A percentile compares a stretch with the other conserved stretches of the same genome.
Evolutionary conservation across 2,888 invertebrate genomes (phyloP).

Genomic region (Eupithecia subumbrata): DNA sequence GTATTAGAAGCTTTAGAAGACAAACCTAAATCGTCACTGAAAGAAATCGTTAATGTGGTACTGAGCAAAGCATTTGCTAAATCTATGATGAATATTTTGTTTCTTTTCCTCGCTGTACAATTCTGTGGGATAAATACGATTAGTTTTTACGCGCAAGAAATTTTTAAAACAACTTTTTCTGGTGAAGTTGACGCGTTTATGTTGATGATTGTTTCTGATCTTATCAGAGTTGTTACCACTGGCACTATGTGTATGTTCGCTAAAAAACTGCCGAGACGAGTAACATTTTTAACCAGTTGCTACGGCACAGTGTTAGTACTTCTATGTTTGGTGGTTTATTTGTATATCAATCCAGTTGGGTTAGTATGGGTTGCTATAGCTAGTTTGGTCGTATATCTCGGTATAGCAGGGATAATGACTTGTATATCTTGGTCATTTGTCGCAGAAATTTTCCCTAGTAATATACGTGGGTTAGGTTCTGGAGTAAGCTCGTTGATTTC

Average conservation of each 20-base stretch:
- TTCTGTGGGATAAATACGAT: constrained; percentile 61
- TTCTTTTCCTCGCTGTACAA: constrained; percentile 55
- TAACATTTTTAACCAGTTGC: constrained; percentile 49
- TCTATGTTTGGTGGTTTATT: constrained; percentile 48
- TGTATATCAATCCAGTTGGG: constrained; percentile 49
- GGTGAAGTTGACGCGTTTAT: constrained; percentile 54
- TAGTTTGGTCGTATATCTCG: constrained; percentile 54
- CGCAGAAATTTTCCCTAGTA: constrained; percentile 61
- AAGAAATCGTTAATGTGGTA: constrained; percentile 46
- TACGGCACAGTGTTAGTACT: constrained; percentile 48
- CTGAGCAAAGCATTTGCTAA: constrained; percentile 56
- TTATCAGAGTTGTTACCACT: constrained; percentile 49
- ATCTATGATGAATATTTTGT: constrained; percentile 43
- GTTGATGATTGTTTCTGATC: constrained; percentile 59
- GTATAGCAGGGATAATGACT: constrained; percentile 49
- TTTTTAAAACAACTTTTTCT: constrained; percentile 57
- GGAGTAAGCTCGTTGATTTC: constrained; percentile 57
- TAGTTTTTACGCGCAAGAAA: constrained; percentile 58
- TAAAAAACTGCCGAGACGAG: constrained; percentile 53
- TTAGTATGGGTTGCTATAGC: constrained; percentile 53
- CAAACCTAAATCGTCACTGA: constrained; percentile 41
- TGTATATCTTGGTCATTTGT: constrained; percentile 61
- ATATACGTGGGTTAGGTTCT: constrained; percentile 62
- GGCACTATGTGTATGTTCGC: constrained; percentile 50
- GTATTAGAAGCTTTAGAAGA: constrained; percentile 51